A percentile compares a stretch with the other conserved stretches of the same genome.
Evolutionary conservation across 2,888 invertebrate genomes (phyloP).

Genomic region (Eilema griseolum): DNA sequence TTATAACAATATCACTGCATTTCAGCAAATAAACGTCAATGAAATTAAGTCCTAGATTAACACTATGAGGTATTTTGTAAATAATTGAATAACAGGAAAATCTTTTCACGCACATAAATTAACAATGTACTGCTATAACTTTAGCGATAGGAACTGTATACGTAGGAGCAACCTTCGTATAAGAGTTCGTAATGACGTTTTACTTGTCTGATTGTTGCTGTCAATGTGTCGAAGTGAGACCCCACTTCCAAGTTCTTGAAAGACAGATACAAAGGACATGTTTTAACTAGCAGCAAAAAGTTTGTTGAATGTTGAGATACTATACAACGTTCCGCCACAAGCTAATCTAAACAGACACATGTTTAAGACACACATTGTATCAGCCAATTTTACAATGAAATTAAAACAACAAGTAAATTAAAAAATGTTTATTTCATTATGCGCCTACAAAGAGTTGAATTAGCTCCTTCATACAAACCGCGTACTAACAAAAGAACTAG

Average conservation of each 20-base stretch:
- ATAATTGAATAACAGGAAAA: background rate
- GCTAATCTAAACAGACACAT: background rate
- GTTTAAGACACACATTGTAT: background rate
- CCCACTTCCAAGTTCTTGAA: slow-evolving; percentile 46
- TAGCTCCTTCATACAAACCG: background rate
- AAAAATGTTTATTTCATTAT: too few species aligned
- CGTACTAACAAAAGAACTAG: background rate
- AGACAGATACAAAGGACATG: slow-evolving; percentile 26
- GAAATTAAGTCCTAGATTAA: background rate
- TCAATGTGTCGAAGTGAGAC: slow-evolving; percentile 66
- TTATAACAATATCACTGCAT: too few species aligned
- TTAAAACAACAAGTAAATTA: too few species aligned
- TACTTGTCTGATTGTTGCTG: slow-evolving; percentile 80
- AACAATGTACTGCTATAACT: background rate
- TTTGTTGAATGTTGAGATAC: slow-evolving; percentile 4
- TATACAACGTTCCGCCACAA: background rate
- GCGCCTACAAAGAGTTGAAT: background rate
- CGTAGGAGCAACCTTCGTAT: slow-evolving; percentile 64
- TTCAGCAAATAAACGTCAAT: too few species aligned
- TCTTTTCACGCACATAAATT: background rate
- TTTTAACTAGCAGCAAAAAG: slow-evolving; percentile 35
- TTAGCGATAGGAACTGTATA: slow-evolving; percentile 48
- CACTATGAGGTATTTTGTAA: background rate
- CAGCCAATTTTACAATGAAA: too few species aligned
- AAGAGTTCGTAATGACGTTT: slow-evolving; percentile 77